Evolutionary conservation across 1,140 invertebrate species (phyloP).

Genomic region (Panulirus ornatus): DNA sequence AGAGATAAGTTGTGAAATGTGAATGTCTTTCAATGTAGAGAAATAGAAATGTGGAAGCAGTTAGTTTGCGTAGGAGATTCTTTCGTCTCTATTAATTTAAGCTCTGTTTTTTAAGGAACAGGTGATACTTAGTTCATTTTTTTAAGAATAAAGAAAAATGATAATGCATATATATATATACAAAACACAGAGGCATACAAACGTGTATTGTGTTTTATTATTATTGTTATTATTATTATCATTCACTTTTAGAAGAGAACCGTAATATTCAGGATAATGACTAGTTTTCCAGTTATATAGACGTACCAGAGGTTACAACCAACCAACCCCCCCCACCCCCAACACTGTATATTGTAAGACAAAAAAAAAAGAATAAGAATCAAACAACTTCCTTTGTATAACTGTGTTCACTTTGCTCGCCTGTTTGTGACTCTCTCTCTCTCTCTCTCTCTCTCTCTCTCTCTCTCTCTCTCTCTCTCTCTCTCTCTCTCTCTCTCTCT

Average conservation of each 20-base stretch:
- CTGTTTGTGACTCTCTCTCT: not conserved
- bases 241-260: conserved; percentile 26
- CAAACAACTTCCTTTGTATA: conserved; percentile 48
- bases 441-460: conserved; percentile 29
- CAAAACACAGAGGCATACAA: conserved; percentile 23
- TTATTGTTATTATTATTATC: not conserved
- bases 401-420: not conserved
- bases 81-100: not conserved
- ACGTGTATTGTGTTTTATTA: not conserved
- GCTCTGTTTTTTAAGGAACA: conserved; percentile 8
- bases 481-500: conserved; percentile 26
- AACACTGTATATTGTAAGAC: conserved; percentile 29
- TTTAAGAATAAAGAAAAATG: no score
- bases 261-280: not conserved
- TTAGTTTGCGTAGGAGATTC: conserved; percentile 24
- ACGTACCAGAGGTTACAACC: conserved; percentile 3
- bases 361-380: no score
- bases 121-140: not conserved
- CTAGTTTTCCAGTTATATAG: conserved; percentile 12
- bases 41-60: conserved; percentile 46
- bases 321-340: no score
- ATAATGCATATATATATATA: no score
- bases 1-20: conserved; percentile 50
- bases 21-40: conserved; percentile 62
- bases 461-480: conserved; percentile 29